Evolutionary conservation across 1,140 invertebrate genomes (phyloP).

Genomic region (Diorhabda sublineata): DNA sequence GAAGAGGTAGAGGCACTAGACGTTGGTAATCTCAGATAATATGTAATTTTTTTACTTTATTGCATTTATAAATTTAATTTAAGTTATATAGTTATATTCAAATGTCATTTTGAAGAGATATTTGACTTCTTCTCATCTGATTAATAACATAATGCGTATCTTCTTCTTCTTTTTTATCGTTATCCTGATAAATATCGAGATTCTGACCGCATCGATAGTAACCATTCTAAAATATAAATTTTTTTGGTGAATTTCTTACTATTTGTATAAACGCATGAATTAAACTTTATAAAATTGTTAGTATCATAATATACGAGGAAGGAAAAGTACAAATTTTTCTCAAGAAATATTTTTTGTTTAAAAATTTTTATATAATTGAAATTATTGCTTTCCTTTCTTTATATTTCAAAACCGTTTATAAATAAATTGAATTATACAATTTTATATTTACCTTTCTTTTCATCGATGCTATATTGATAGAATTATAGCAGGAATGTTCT

Average conservation of each 20-base stretch:
- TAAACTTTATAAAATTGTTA: too few relatives aligned
- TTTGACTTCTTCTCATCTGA: slow-evolving; percentile 35
- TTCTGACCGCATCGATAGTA: slow-evolving; percentile 19
- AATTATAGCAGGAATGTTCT: slow-evolving; percentile 24
- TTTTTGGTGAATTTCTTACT: too few relatives aligned
- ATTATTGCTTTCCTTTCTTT: too few relatives aligned
- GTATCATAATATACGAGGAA: too few relatives aligned
- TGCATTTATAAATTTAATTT: background rate
- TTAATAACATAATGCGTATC: slow-evolving; percentile 40
- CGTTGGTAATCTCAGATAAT: slow-evolving; percentile 13
- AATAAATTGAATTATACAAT: too few relatives aligned
- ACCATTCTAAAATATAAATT: background rate
- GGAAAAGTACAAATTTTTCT: too few relatives aligned
- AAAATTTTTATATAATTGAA: background rate
- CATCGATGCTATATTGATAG: slow-evolving; percentile 31
- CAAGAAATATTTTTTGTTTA: background rate
- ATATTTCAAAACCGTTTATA: too few relatives aligned
- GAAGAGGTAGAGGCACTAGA: slow-evolving; percentile 23
- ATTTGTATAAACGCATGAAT: too few relatives aligned
- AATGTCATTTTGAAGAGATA: slow-evolving; percentile 21
- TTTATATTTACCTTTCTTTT: slow-evolving; percentile 20
- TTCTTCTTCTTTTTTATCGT: slow-evolving; percentile 34
- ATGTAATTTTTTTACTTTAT: background rate
- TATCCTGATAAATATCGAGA: slow-evolving; percentile 36
- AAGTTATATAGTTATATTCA: slow-evolving; percentile 10